Evolutionary conservation across 2,797 vertebrate species (phyloP), one percentile per base, ranked within the genome.

Genomic region (Morelia viridis): DNA sequence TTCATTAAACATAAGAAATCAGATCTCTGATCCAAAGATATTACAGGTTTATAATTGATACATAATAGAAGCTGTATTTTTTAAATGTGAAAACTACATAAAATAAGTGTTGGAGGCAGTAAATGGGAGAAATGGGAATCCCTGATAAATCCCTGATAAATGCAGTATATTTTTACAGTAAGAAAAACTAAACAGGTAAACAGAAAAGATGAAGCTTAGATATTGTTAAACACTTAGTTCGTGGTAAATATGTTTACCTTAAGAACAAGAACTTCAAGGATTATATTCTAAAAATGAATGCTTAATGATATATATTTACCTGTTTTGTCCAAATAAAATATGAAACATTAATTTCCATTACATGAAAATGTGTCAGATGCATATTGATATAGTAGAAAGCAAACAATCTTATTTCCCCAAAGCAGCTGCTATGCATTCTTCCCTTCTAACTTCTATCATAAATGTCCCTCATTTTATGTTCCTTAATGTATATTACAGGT

Each of bases 291-390:
- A 53, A 53, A 53, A 57, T 41, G 1, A 60, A 31, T 9, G 19
- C 60, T 68, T 90, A 35, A 41, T 12, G 31, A 62, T 94, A 71
- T 91, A 90, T 50, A 92, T 85, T 76, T 71, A 93, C 89, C 85
- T 94, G 0, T 88, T 85, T 76, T 17, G 91, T 87, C 91, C 64
- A 93, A 95, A 94, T 0, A 87, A 90, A 90, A n/a, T 17, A 46
- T 12, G 4, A 71, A n/a, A 35, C 93, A 92, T 22, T 90, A 92
- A 96, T 92, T 89, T 65, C 60, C 89, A 90, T 89, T 22, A 41
- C 22, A 90, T 68, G 88, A 24, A 64, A 50, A 76, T 87, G 22
- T 90, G 71, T 60, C n/a, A 88, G 93, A 94, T 95, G 0, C 0
- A 91, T 90, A 60, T 60, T 60, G 22, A 60, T 60, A 17, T 60